Evolutionary conservation across 1,140 invertebrate genomes (phyloP), one percentile per base, ranked within the genome.

Genomic region (Drosophila nasuta): DNA sequence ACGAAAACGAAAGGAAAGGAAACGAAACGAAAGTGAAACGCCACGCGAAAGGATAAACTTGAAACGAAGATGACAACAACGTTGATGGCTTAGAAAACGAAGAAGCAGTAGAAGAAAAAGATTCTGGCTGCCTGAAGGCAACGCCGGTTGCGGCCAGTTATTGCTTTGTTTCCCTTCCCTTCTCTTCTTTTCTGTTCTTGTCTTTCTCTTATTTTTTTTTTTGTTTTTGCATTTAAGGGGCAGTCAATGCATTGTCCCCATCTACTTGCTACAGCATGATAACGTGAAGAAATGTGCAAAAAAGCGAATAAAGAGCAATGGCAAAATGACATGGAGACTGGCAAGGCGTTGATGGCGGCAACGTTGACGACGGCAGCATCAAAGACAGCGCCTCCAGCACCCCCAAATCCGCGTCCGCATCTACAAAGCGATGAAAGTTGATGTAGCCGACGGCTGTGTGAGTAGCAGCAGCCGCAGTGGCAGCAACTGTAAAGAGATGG

Each of bases 41-140:
- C 35, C 69, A 56, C 20, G 38, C 57, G 74, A 76, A 88, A 88
- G 83, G 79, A 88, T 89, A 69, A 81, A 74, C 71, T 72, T 69
- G 63, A 70, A 66, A 62, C 77, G 28, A 79, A 65, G 72, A 52
- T 63, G 63, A 73, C 63, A 63, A 57, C 43, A 63, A 25, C 52
- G 58, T 56, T 64, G 60, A 71, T 46, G 63, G 28, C 68, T 74
- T 64, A 77, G 65, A 66, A 73, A 63, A 64, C 48, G 45, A 48
- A 51, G 11, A 58, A 8, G 7, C 38, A 43, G 56, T 20, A 54
- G 35, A 48, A 51, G 11, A 58, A 8, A 13, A 17, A 43, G 56
- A 35, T 33, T 57, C 51, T 70, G 52, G 48, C 67, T 58, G 67
- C 78, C 54, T 58, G 11, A 30, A 30, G 67, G 79, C 80, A 45